Conservation (phyloP, 37 sponge, comb jelly and placozoan species). For the Axinella damicornis region DNA sequence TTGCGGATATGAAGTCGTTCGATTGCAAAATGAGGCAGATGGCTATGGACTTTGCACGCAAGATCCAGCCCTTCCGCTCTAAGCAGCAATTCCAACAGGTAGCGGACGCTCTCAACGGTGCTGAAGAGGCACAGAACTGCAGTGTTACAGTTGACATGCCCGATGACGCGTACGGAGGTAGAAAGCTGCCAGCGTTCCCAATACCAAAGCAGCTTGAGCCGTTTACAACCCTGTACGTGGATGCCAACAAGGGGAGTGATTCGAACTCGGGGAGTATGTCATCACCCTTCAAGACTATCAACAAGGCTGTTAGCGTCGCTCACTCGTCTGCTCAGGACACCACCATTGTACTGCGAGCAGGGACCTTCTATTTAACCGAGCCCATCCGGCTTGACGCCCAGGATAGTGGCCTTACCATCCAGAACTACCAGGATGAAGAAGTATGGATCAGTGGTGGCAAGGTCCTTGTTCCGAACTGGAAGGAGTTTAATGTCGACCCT, state of each 20-base stretch:
- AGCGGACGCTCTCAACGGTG: constrained; percentile 73
- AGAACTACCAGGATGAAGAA: constrained; percentile 47
- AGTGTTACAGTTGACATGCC: constrained; percentile 35
- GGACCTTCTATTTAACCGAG: constrained; percentile 50
- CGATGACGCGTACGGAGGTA: too few species aligned
- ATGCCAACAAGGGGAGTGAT: constrained; percentile 51
- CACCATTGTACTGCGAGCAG: constrained; percentile 45
- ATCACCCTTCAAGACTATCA: constrained; percentile 20
- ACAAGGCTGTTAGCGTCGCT: not conserved
- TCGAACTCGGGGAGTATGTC: constrained; percentile 28
- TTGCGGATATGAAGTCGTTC: constrained; percentile 45
- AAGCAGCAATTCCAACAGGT: constrained; percentile 31
- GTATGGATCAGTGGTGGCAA: constrained; percentile 61
- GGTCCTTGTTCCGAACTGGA: not conserved
- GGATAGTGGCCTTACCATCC: constrained; percentile 38
- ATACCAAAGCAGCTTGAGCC: too few species aligned
- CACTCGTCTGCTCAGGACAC: not conserved
- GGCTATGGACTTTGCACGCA: constrained; percentile 68
- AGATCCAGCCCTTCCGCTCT: constrained; percentile 49
- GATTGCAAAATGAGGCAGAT: constrained; percentile 68
- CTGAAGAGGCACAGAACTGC: constrained; percentile 63
- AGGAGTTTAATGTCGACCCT: not conserved
- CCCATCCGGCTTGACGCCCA: constrained; percentile 22
- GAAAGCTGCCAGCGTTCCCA: too few species aligned
- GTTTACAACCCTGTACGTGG: constrained; percentile 41